Percentiles rank a stretch among this genome's conserved stretches.
Evolutionary conservation across 2,888 invertebrate species (phyloP).

Genomic region (Pomacea canaliculata): DNA sequence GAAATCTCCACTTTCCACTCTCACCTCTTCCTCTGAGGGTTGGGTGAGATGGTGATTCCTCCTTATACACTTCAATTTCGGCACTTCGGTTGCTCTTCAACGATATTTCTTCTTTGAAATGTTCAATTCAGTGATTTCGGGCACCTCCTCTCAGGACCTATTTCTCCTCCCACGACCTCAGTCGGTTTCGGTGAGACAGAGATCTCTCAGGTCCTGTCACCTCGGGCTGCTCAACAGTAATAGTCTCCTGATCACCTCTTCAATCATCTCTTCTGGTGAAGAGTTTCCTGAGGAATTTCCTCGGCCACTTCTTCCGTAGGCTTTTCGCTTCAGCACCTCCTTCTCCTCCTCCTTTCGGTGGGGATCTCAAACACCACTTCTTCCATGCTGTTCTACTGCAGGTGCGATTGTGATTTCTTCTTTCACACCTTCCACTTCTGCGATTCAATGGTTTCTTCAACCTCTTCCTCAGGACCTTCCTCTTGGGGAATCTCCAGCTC

Average conservation of each 20-base stretch:
- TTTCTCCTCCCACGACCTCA: constrained; percentile 12
- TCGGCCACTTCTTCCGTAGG: no score
- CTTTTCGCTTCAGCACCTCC: background rate
- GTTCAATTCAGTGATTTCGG: constrained; percentile 27
- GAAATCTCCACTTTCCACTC: constrained; percentile 7
- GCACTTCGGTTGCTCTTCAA: constrained; percentile 1
- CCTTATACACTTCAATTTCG: constrained; percentile 23
- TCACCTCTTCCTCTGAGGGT: background rate
- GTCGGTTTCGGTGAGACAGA: constrained; percentile 1
- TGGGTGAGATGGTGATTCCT: constrained; percentile 6
- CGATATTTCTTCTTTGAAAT: constrained; percentile 11
- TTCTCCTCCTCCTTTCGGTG: background rate
- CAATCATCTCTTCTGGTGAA: background rate
- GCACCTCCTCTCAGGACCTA: constrained; percentile 15
- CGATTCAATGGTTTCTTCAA: constrained; percentile 9
- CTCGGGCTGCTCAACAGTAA: constrained; percentile 9
- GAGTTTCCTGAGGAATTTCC: no score
- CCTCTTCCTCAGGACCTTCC: constrained; percentile 21
- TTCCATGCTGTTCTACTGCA: background rate
- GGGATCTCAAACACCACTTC: constrained; percentile 2
- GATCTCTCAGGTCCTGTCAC: constrained; percentile 14
- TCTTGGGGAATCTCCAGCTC: constrained; percentile 6
- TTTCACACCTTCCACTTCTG: constrained; percentile 19
- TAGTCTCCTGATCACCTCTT: constrained; percentile 5
- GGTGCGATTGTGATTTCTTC: constrained; percentile 22